Evolutionary conservation across 64 coral and sea anemone species (phyloP).

Genomic region (Montipora efflorescens): DNA sequence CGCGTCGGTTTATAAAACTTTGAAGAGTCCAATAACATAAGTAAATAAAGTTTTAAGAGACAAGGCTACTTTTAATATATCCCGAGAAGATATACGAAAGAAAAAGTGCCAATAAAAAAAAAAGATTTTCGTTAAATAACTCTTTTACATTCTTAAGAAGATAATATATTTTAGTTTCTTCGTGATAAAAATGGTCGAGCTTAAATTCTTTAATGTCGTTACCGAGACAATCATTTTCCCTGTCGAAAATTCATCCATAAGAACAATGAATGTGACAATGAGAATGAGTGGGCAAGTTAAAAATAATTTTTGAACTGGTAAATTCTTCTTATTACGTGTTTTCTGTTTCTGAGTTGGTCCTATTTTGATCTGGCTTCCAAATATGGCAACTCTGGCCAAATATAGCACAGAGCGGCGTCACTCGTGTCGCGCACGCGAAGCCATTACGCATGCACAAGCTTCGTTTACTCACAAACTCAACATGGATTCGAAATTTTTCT

Average conservation of each 20-base stretch:
- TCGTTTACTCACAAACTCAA: slow-evolving; percentile 58
- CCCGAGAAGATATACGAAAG: background rate
- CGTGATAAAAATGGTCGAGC: background rate
- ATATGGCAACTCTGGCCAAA: slow-evolving; percentile 49
- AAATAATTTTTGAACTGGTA: background rate
- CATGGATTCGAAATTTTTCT: slow-evolving; percentile 40
- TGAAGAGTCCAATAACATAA: background rate
- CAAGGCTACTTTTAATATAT: background rate
- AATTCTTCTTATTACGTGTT: background rate
- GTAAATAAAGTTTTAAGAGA: background rate
- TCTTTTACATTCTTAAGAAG: background rate
- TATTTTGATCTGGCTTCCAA: background rate
- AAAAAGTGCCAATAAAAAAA: background rate
- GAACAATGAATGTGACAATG: too few species aligned
- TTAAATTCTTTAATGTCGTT: slow-evolving; percentile 5
- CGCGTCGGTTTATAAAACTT: background rate
- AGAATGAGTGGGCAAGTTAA: background rate
- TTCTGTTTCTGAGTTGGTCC: background rate
- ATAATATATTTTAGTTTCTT: too few species aligned
- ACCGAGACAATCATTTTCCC: background rate
- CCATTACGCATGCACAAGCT: background rate
- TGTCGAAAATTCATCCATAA: background rate
- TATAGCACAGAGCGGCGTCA: background rate
- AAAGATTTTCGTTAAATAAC: background rate
- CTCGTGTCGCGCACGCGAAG: background rate